Evolutionary conservation across 1,140 invertebrate genomes (phyloP).

Genomic region (Drosophila guanche): DNA sequence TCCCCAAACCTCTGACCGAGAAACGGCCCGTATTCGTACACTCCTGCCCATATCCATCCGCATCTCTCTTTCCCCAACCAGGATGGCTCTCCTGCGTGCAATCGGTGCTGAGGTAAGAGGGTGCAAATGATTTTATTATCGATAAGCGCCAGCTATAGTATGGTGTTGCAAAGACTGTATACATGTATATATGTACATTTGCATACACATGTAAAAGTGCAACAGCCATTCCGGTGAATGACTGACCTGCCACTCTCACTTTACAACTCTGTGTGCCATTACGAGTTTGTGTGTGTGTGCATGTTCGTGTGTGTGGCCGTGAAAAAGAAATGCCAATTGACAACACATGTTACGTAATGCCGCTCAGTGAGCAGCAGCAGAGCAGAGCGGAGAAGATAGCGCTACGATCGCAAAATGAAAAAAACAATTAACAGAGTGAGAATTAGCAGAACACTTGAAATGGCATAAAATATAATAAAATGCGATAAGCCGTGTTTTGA

Average conservation of each 20-base stretch:
- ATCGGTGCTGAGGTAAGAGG: constrained; percentile 74
- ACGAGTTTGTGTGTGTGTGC: not conserved
- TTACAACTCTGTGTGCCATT: too few relatives aligned
- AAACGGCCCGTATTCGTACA: too few relatives aligned
- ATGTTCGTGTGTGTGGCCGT: constrained; percentile 3
- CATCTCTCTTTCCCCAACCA: constrained; percentile 16
- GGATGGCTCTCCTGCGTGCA: constrained; percentile 76
- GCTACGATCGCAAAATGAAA: constrained; percentile 32
- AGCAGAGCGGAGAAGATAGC: constrained; percentile 25
- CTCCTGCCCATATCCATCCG: constrained; percentile 6
- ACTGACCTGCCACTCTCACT: not conserved
- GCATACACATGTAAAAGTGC: too few relatives aligned
- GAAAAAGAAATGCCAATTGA: constrained; percentile 26
- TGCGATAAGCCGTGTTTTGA: constrained; percentile 41
- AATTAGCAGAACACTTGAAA: constrained; percentile 9
- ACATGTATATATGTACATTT: too few relatives aligned
- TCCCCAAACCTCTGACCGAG: constrained; percentile 11
- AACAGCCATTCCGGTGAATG: too few relatives aligned
- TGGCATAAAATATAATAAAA: constrained; percentile 40
- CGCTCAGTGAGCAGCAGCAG: constrained; percentile 15
- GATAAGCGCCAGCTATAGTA: too few relatives aligned
- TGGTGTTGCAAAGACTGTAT: too few relatives aligned
- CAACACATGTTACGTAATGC: constrained; percentile 72
- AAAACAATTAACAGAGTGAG: constrained; percentile 27
- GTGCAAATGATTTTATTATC: too few relatives aligned